Conservation (phyloP, 2,113 vertebrate genomes). For the Pimephales promelas region DNA sequence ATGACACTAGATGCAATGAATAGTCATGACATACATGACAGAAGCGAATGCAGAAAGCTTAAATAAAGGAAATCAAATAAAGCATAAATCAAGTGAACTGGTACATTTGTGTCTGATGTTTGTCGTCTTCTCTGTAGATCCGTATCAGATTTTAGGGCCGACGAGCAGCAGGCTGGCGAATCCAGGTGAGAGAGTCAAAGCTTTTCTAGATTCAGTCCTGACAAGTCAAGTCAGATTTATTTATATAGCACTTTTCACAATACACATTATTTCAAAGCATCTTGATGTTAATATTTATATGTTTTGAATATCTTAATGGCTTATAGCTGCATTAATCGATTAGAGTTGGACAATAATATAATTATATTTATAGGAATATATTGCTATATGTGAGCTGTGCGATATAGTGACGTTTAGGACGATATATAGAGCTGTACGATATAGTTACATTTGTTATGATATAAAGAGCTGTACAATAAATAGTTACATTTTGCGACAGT, state of each 20-base stretch:
- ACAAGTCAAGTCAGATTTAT: background rate
- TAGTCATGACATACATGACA: too few species aligned
- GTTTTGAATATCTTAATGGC: background rate
- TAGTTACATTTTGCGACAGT: too few species aligned
- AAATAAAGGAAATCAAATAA: background rate
- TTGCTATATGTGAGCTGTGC: too few species aligned
- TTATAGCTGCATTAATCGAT: background rate
- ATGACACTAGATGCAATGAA: too few species aligned
- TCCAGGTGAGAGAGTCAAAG: slow-evolving; percentile 79
- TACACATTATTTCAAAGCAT: background rate
- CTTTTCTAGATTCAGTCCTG: background rate
- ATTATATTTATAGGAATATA: too few species aligned
- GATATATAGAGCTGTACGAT: too few species aligned
- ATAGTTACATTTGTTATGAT: too few species aligned
- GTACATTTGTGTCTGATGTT: background rate
- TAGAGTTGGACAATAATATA: background rate
- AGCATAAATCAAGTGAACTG: background rate
- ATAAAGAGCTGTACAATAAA: too few species aligned
- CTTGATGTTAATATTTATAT: background rate
- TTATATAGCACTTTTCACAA: background rate
- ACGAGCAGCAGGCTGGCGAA: slow-evolving; percentile 90
- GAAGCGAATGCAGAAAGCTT: too few species aligned
- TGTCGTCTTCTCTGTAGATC: slow-evolving; percentile 71
- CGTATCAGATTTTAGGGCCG: slow-evolving; percentile 88
- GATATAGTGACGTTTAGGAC: too few species aligned